Evolutionary conservation across 2,888 invertebrate species (phyloP).

Genomic region (Pyralis farinalis): DNA sequence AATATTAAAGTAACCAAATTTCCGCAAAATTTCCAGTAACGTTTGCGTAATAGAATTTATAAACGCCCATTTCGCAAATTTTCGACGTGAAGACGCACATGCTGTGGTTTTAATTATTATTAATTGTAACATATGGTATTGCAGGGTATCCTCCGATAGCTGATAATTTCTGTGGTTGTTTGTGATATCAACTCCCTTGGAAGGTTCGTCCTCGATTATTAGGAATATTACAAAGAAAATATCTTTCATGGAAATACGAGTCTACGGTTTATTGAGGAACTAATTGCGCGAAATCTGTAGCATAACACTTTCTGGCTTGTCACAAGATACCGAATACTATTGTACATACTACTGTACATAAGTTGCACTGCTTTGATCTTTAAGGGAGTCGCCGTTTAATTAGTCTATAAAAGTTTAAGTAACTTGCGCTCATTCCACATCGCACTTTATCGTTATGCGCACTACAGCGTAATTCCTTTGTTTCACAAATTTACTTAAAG

Average conservation of each 20-base stretch:
- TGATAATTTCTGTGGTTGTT: background rate
- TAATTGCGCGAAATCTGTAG: no score
- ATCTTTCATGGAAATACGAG: background rate
- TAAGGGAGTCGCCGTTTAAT: no score
- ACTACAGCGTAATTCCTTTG: no score
- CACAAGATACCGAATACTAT: no score
- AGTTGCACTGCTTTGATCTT: no score
- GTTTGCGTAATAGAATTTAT: background rate
- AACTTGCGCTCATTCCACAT: no score
- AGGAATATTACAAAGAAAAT: background rate
- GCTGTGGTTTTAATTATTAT: slow-evolving; percentile 1
- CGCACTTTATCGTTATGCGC: no score
- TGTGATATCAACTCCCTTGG: background rate
- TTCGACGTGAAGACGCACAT: background rate
- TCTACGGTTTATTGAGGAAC: no score
- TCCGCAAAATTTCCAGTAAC: background rate
- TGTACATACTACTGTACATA: no score
- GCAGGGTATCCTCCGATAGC: background rate
- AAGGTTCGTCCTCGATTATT: background rate
- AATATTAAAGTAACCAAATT: background rate
- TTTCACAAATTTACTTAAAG: no score
- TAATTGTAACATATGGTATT: background rate
- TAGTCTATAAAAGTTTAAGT: no score
- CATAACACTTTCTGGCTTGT: no score
- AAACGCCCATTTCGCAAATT: background rate